Evolutionary conservation across 2,888 invertebrate genomes (phyloP).

Genomic region (Cremastinae sp.): DNA sequence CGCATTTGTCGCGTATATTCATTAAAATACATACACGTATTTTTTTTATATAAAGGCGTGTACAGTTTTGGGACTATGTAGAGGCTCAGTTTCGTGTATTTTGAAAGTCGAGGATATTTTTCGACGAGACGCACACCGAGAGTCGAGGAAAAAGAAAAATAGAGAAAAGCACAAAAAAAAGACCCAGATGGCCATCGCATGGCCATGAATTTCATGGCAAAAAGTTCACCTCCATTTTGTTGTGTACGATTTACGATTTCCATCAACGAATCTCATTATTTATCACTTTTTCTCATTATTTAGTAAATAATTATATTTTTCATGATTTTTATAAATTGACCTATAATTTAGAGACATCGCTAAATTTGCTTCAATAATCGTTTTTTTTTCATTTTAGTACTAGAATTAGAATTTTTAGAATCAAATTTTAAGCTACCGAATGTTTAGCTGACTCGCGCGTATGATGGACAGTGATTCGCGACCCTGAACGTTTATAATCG

Average conservation of each 20-base stretch:
- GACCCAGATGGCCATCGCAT: conserved; percentile 48
- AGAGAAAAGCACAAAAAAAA: conserved; percentile 24
- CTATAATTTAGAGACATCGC: background rate
- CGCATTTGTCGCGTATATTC: conserved; percentile 1
- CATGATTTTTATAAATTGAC: too few species aligned
- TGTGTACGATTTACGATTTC: background rate
- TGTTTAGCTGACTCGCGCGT: conserved; percentile 37
- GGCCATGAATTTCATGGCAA: conserved; percentile 29
- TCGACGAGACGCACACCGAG: conserved; percentile 45
- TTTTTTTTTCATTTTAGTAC: conserved; percentile 11
- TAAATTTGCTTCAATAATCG: background rate
- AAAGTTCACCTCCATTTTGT: background rate
- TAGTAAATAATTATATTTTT: too few species aligned
- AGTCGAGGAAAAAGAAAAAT: conserved; percentile 42
- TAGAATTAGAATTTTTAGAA: background rate
- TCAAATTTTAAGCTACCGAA: background rate
- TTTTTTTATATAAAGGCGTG: background rate
- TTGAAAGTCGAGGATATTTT: conserved; percentile 46
- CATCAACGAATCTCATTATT: conserved; percentile 2
- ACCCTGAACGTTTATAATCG: conserved; percentile 55
- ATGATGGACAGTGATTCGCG: conserved; percentile 48
- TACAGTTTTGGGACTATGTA: conserved; percentile 33
- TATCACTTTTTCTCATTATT: background rate
- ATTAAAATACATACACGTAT: background rate
- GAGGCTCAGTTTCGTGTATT: conserved; percentile 44